Evolutionary conservation across 2,113 vertebrate genomes (phyloP), one percentile per base, ranked within the genome.

Genomic region (Hiodon alosoides): DNA sequence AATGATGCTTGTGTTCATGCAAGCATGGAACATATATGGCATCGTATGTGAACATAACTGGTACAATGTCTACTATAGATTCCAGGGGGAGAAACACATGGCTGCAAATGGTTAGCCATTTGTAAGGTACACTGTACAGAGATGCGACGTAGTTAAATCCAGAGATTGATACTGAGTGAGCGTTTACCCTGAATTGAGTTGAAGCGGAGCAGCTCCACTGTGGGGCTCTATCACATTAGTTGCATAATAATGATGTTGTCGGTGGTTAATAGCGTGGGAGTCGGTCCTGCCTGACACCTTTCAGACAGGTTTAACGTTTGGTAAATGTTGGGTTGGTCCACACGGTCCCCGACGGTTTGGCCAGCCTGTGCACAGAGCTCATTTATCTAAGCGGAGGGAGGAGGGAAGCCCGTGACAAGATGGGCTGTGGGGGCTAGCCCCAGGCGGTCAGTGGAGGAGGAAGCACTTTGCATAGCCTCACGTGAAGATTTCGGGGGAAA

Each of bases 391-490:
- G 86, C 80, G 68, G 89, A 89, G 89, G 85, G 87, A 91, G 87
- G 81, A 82, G 77, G 88, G 82, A 90, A 91, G 87, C 88, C 83
- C 79, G 67, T 86, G 90, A 93, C 92, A 92, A 91, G 90, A 89
- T 88, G 87, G 89, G 85, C 75, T 88, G 88, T 87, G 81, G 90
- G 85, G 90, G 91, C 89, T 92, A 86, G 91, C 93, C 91, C 84
- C 80, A 74, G 93, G 93, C 93, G 90, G 86, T 89, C 85, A 91
- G 88, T 90, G 87, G 86, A 80, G 89, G 88, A 87, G 31, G 89
- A 89, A 86, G 88, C 7, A 80, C 87, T 88, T 88, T 87, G 86
- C 87, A 88, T 79, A 87, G 87, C 85, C 90, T 88, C 90, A 71
- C 87, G 85, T 86, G 87, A 87, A 89, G 88, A 86, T 82, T 88